phyloP scores from a whole-genome alignment of 2,113 vertebrate species.

The Hirundichthys speculiger region DNA sequence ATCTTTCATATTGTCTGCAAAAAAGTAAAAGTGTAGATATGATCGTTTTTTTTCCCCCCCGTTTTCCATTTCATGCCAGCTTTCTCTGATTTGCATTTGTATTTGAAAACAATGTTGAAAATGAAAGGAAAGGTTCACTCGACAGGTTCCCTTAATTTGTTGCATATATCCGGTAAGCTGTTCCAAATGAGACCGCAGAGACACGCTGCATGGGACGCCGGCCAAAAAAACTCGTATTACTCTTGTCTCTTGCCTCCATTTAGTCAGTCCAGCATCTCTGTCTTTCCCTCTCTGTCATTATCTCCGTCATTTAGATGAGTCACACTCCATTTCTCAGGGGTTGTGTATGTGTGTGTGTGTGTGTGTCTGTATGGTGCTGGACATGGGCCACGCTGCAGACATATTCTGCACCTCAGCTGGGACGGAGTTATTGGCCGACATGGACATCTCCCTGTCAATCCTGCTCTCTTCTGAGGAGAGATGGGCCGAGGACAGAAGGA shows the following conservation, averaged over 20 bases:
- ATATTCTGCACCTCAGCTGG: slow-evolving; percentile 49
- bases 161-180: slow-evolving; percentile 18
- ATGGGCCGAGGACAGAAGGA: slow-evolving; percentile 9
- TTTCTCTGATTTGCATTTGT: too few relatives aligned
- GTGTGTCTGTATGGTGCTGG: slow-evolving; percentile 43
- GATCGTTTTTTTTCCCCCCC: too few relatives aligned
- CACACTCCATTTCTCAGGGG: slow-evolving; percentile 18
- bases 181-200: slow-evolving; percentile 35
- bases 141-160: neutral
- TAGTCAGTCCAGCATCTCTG: neutral
- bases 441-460: slow-evolving; percentile 10
- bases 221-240: slow-evolving; percentile 1
- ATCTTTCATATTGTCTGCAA: too few relatives aligned
- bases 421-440: slow-evolving; percentile 31
- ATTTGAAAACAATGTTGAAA: too few relatives aligned
- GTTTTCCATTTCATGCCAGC: too few relatives aligned
- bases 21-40: too few relatives aligned
- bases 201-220: slow-evolving; percentile 3
- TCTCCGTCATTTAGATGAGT: slow-evolving; percentile 21
- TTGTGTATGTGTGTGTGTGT: slow-evolving; percentile 20
- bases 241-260: slow-evolving; percentile 1
- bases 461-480: slow-evolving; percentile 8
- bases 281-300: slow-evolving; percentile 21
- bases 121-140: neutral
- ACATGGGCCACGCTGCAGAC: slow-evolving; percentile 56